These are phyloP conservation scores for Gobio gobio DNA, from an alignment of 2,113 vertebrate genomes.

Conservation along the genomic window DNA sequence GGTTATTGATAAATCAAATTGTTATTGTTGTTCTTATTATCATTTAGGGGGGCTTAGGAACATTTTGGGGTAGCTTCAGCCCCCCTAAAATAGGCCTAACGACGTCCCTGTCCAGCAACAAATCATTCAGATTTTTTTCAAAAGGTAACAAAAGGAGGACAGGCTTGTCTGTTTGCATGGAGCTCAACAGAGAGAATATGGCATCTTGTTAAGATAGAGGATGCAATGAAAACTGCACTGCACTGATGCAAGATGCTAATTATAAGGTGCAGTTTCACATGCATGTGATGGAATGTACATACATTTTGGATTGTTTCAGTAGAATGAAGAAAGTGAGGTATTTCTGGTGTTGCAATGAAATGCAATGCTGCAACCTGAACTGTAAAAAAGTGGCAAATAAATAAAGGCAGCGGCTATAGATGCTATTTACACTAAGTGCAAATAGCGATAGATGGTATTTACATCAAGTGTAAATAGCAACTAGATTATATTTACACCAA, in stretches of 20 bases:
- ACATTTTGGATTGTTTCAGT: not conserved
- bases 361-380: too few species aligned
- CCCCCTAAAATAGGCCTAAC: too few species aligned
- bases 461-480: too few species aligned
- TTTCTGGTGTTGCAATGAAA: not conserved
- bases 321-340: not conserved
- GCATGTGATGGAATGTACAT: not conserved
- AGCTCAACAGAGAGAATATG: constrained; percentile 14
- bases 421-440: too few species aligned
- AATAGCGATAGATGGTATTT: too few species aligned
- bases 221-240: not conserved
- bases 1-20: too few species aligned
- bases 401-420: too few species aligned
- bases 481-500: too few species aligned
- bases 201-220: constrained; percentile 28
- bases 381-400: not conserved
- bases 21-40: too few species aligned
- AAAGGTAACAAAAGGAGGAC: not conserved
- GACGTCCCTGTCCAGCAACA: constrained; percentile 13
- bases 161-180: constrained; percentile 13
- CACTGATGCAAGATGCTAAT: not conserved
- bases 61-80: too few species aligned
- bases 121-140: constrained; percentile 4
- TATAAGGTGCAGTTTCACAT: not conserved
- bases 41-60: too few species aligned